Base-by-base conservation (phyloP, 2,888 invertebrate species). In the Synanthedon formicaeformis region DNA sequence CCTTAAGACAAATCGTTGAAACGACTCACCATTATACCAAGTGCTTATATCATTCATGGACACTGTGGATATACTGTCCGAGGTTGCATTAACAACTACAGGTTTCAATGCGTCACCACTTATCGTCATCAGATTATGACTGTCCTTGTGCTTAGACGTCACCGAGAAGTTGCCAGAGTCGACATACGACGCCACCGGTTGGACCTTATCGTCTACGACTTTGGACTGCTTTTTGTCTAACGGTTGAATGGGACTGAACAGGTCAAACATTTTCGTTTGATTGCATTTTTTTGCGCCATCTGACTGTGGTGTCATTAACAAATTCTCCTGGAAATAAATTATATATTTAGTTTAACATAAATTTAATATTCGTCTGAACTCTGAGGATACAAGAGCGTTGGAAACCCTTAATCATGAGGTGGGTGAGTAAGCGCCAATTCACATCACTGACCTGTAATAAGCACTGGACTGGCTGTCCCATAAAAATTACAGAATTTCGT, bases 21-120 rank as follows among this genome's bases (percentile, higher is more conserved):
- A 58, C 6, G 2, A 45, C 77, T 73, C 52, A 81, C 83, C 87
- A 86, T 91, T 90, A 69, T 92, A 89, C 92, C 92, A 92, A 56
- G 89, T 90, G 64, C 91, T 92, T 50, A 92, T 88, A 74, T 92
- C 91, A 60, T 88, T 88, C 73, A 89, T 88, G 13, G 89, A 88
- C 14, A 88, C 88, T 40, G 88, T 83, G 1, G 87, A 83, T 60
- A 87, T 82, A 40, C 78, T 86, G 51, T 88, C 86, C 0, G 82
- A 78, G 0, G 81, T 79, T 0, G 74, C 71, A 54, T 85, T 80
- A 1, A 75, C 69, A 0, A 74, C 73, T 0, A 81, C 75, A 0
- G 85, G 84, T 52, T 73, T 81, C 56, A 83, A 54, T 0, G 75
- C 80, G 54, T 83, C 81, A 1, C 83, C 81, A 0, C 84, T 81